A percentile compares a stretch with the other conserved stretches of the same genome.
phyloP scores from a whole-genome alignment of 2,888 invertebrate genomes.

The Eupelmus urozonus region DNA sequence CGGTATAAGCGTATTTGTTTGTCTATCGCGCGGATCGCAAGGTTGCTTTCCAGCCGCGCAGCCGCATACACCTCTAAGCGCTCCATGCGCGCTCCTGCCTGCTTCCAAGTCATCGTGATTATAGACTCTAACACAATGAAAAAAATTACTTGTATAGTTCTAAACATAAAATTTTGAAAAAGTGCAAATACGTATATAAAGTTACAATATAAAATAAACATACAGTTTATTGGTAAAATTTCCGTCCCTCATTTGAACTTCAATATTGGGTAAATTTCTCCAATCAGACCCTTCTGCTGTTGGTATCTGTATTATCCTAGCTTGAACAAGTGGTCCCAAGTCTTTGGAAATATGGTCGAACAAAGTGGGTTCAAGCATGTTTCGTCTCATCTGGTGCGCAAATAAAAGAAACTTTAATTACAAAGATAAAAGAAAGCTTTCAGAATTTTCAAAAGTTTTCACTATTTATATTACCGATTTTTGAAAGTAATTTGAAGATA shows the following conservation, averaged over 20 bases:
- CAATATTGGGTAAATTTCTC: slow-evolving; percentile 89
- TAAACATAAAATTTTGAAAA: not conserved
- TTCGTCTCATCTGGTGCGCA: slow-evolving; percentile 36
- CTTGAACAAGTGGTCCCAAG: slow-evolving; percentile 88
- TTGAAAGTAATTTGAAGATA: slow-evolving; percentile 85
- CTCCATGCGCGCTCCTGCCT: slow-evolving; percentile 77
- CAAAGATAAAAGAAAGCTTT: not conserved
- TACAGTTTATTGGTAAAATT: slow-evolving; percentile 82
- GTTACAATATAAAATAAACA: slow-evolving; percentile 63
- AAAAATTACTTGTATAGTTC: not conserved
- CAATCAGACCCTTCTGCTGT: slow-evolving; percentile 88
- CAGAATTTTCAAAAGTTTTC: too few relatives aligned
- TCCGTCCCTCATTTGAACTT: slow-evolving; percentile 83
- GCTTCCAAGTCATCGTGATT: slow-evolving; percentile 79
- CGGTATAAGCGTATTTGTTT: slow-evolving; percentile 90
- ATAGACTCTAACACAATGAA: slow-evolving; percentile 71
- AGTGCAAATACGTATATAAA: not conserved
- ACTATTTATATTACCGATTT: slow-evolving; percentile 78
- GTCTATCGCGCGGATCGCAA: slow-evolving; percentile 86
- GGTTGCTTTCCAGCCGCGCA: slow-evolving; percentile 82
- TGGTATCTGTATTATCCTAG: slow-evolving; percentile 87
- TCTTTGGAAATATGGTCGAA: slow-evolving; percentile 90
- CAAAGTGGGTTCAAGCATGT: slow-evolving; percentile 19
- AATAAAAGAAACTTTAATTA: too few relatives aligned
- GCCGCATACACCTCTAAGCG: slow-evolving; percentile 85